A percentile compares a stretch with the other conserved stretches of the same genome.
Evolutionary conservation across 2,113 vertebrate species (phyloP).

Genomic region (Myanophis thanlyinensis): DNA sequence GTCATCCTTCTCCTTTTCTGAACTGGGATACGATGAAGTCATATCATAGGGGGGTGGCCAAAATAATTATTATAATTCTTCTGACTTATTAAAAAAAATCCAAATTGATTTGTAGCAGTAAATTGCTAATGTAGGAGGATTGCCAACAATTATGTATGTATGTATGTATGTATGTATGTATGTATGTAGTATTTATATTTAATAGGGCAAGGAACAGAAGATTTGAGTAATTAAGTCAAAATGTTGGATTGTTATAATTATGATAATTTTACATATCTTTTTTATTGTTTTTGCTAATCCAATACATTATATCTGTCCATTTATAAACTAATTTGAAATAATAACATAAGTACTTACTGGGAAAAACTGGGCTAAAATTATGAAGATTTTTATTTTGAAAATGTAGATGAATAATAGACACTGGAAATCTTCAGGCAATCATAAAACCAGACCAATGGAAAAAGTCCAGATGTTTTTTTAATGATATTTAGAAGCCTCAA

Average conservation of each 20-base stretch:
- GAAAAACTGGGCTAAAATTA: neutral
- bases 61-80: neutral
- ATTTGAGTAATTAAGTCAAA: neutral
- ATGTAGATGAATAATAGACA: neutral
- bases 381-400: neutral
- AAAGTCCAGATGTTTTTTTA: neutral
- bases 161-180: no score
- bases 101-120: neutral
- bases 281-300: neutral
- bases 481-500: neutral
- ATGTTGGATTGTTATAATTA: neutral
- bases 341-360: neutral
- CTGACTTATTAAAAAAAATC: neutral
- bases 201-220: neutral
- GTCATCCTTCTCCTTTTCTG: no score
- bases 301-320: neutral
- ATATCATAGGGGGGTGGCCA: neutral
- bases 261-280: neutral
- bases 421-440: neutral
- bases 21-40: neutral
- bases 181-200: no score
- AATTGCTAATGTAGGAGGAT: neutral
- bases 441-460: neutral
- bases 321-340: neutral
- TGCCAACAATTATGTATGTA: neutral